Evolutionary conservation across 2,888 invertebrate species (phyloP).

Genomic region (Masnerella sp.): DNA sequence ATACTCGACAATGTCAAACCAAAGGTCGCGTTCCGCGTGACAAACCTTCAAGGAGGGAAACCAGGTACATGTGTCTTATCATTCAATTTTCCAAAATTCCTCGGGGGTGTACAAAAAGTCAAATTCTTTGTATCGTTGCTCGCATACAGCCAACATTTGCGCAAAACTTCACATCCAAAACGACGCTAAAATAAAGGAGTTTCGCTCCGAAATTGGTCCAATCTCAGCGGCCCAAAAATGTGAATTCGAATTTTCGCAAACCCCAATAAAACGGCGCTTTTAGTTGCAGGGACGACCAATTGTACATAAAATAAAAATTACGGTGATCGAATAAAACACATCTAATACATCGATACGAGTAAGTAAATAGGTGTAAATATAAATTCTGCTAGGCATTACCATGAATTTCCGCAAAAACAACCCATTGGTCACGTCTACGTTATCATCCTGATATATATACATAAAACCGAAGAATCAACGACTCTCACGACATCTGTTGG

Average conservation of each 20-base stretch:
- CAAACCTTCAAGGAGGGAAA: constrained; percentile 32
- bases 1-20: constrained; percentile 41
- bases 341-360: constrained; percentile 29
- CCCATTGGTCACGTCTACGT: constrained; percentile 16
- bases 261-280: constrained; percentile 19
- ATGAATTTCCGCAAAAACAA: constrained; percentile 19
- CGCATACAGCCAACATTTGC: constrained; percentile 15
- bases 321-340: constrained; percentile 17
- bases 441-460: constrained; percentile 41
- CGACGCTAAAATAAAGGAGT: constrained; percentile 10
- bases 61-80: constrained; percentile 44
- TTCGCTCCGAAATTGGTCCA: neutral
- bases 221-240: neutral
- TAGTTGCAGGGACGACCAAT: constrained; percentile 11
- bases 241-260: constrained; percentile 18
- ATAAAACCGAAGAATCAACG: too few relatives aligned
- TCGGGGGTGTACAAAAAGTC: constrained; percentile 41
- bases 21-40: constrained; percentile 26
- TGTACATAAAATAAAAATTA: constrained; percentile 1
- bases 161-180: constrained; percentile 10
- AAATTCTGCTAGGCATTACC: neutral
- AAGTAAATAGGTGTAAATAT: constrained; percentile 24
- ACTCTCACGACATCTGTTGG: too few relatives aligned
- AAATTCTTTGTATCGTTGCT: constrained; percentile 13
- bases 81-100: constrained; percentile 28